Evolutionary conservation across 92 coral and sea anemone species (phyloP), one percentile per base, ranked within the genome.

Genomic region (Plumapathes pennacea): DNA sequence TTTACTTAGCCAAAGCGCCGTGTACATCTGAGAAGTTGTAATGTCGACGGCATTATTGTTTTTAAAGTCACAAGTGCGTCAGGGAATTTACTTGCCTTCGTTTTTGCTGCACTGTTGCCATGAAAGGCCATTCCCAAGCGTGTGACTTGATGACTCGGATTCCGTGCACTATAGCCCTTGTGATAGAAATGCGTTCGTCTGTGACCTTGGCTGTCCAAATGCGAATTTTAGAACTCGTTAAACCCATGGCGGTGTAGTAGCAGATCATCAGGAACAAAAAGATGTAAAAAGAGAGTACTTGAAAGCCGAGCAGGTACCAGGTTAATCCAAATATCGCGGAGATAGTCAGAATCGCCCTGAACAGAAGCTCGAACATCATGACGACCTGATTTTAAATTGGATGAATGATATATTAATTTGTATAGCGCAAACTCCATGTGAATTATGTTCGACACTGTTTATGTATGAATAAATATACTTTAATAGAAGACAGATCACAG

Each of bases 61-160:
- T n/a, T n/a, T n/a, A n/a, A n/a, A n/a, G n/a, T n/a, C n/a, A n/a
- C n/a, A 9, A 36, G n/a, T 8, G n/a, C 41, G n/a, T 36, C 41
- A 36, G 41, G 10, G n/a, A 36, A 36, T 36, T 8, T 8, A 22
- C 5, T 7, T 69, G 58, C 77, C 77, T 46, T 10, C 77, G 46
- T 31, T 56, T 69, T 5, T 33, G 0, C 18, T 46, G 34, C 0
- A 69, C 46, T 18, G 66, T 41, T 32, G 56, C 64, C 24, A 33
- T 43, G 22, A 69, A 69, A 1, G 77, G 57, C 32, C 43, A 25
- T 37, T 69, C 77, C 77, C 77, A 69, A 1, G 77, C 77, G 40
- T 69, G 58, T 67, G 58, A 56, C 77, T 69, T 69, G 10, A 69
- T 59, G 11, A 67, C 58, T 13, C 77, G 66, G 5, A 60, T 50